These are phyloP conservation scores for Lacerta bilineata DNA, from an alignment of 2,797 vertebrate genomes.

Conservation along the genomic window DNA sequence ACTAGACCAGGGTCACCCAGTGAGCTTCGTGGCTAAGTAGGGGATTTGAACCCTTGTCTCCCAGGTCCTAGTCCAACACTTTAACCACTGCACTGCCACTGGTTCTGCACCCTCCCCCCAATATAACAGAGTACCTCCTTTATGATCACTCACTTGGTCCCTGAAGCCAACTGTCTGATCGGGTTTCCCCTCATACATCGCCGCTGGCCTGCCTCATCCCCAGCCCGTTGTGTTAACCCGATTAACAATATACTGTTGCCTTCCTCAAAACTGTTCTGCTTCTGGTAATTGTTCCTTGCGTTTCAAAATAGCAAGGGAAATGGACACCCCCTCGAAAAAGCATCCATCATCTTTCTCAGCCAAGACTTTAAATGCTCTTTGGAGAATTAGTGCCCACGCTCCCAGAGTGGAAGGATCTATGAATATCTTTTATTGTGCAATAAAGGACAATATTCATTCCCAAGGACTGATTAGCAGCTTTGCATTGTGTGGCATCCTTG, in stretches of 20 bases:
- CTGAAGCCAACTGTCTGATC: too few species aligned
- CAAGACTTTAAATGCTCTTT: neutral
- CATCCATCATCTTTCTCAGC: neutral
- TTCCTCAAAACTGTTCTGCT: neutral
- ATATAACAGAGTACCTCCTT: fast-evolving
- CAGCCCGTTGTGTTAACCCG: neutral
- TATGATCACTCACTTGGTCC: neutral
- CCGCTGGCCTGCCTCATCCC: too few species aligned
- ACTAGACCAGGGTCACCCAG: too few species aligned
- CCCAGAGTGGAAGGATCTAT: neutral
- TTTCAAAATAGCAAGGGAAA: neutral
- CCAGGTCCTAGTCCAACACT: too few species aligned
- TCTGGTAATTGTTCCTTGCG: neutral
- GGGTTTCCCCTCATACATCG: neutral
- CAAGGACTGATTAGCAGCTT: neutral
- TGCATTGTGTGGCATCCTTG: neutral
- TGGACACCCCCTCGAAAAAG: neutral
- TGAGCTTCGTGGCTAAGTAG: too few species aligned
- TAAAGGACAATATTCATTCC: slow-evolving; percentile 11
- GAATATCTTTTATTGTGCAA: slow-evolving; percentile 24
- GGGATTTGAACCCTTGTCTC: too few species aligned
- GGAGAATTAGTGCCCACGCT: neutral
- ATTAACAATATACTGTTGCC: neutral
- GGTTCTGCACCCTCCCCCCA: too few species aligned
- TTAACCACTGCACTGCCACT: too few species aligned